Conservation (phyloP, 2,797 vertebrate genomes). For the Macrochelys suwanniensis region DNA sequence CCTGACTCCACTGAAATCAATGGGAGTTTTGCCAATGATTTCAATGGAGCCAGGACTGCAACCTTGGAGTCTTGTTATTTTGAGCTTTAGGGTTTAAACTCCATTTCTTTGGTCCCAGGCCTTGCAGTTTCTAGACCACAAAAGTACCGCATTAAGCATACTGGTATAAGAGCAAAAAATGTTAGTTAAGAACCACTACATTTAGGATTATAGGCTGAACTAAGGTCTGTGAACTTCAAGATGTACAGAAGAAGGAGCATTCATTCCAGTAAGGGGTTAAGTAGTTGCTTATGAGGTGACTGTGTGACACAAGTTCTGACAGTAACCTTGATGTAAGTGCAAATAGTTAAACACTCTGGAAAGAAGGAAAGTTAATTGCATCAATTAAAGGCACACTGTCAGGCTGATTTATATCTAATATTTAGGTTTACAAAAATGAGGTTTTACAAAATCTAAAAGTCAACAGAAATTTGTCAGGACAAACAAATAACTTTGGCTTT, state of each 20-base stretch:
- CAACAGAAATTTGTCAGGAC: neutral
- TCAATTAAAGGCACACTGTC: neutral
- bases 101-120: neutral
- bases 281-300: neutral
- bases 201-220: neutral
- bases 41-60: fast-evolving
- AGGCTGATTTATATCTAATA: neutral
- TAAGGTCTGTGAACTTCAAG: neutral
- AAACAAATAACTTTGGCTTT: fast-evolving
- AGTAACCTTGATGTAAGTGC: neutral
- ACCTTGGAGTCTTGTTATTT: neutral
- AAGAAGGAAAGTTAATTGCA: neutral
- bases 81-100: neutral
- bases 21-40: neutral
- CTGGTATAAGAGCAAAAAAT: neutral
- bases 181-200: neutral
- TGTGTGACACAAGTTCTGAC: neutral
- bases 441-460: neutral
- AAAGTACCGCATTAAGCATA: fast-evolving
- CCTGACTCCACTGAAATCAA: neutral
- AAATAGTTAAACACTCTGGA: neutral
- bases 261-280: conserved; percentile 10
- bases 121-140: neutral
- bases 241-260: neutral
- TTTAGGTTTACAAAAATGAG: neutral